Conservation (phyloP, 2,113 vertebrate genomes). For the Pandion haliaetus region DNA sequence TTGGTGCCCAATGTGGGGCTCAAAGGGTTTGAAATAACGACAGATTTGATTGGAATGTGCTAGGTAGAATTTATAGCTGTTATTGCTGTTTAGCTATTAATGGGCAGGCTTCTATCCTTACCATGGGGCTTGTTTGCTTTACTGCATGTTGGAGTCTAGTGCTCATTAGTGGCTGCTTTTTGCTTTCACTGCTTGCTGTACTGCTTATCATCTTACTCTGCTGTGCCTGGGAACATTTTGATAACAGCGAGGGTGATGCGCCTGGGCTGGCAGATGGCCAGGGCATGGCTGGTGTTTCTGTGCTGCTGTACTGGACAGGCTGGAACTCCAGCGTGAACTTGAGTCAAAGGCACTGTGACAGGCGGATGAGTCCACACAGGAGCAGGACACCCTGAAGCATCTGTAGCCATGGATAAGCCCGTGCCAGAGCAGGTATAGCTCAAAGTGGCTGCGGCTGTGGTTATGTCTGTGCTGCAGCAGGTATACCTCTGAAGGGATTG, state of each 20-base stretch:
- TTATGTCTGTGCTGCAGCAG: not conserved
- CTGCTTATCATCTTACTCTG: too few relatives aligned
- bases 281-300: too few relatives aligned
- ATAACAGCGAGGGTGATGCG: too few relatives aligned
- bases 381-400: not conserved
- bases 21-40: not conserved
- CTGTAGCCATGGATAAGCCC: not conserved
- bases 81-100: not conserved
- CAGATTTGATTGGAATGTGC: not conserved
- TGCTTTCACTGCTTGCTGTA: not conserved
- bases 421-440: not conserved
- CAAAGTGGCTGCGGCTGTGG: not conserved
- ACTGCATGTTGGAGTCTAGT: not conserved
- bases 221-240: too few relatives aligned
- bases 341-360: too few relatives aligned
- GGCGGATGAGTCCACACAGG: accelerated
- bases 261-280: too few relatives aligned
- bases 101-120: not conserved
- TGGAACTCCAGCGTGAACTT: too few relatives aligned
- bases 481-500: not conserved
- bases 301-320: too few relatives aligned
- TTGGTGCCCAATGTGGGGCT: not conserved
- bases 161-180: not conserved
- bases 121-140: not conserved
- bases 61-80: not conserved